Conservation (phyloP, 2,113 vertebrate species). For the Brachyhypopomus gauderio region DNA sequence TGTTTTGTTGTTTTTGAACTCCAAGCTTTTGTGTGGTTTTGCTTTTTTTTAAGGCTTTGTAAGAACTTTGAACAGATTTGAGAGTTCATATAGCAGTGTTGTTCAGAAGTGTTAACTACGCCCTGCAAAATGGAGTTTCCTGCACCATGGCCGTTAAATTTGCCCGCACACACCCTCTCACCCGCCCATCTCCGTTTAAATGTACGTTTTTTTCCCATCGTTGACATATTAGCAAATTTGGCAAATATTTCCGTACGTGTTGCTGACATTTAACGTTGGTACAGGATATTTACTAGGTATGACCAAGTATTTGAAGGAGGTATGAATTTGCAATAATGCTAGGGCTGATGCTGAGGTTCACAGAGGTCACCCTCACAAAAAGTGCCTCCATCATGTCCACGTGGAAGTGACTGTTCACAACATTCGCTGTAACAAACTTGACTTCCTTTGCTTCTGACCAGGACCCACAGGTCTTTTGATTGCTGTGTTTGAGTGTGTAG, state of each 20-base stretch:
- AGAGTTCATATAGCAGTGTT: slow-evolving; percentile 52
- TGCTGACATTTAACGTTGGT: background rate
- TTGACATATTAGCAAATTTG: background rate
- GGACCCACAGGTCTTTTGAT: background rate
- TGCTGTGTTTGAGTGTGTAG: background rate
- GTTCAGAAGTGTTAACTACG: slow-evolving; percentile 74
- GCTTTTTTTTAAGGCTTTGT: slow-evolving; percentile 49
- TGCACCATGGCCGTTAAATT: slow-evolving; percentile 58
- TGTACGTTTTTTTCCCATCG: background rate
- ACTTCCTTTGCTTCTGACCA: background rate
- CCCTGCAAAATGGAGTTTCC: slow-evolving; percentile 70
- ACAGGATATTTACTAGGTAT: no score
- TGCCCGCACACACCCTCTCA: slow-evolving; percentile 38
- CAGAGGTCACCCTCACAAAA: background rate
- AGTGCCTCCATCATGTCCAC: background rate
- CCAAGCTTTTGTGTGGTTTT: slow-evolving; percentile 51
- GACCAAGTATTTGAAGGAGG: background rate
- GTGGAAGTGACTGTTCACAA: background rate
- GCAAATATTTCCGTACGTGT: background rate
- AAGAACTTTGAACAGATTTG: slow-evolving; percentile 54
- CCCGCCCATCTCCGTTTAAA: background rate
- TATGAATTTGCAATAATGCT: background rate
- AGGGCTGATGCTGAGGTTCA: background rate
- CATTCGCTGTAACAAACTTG: background rate
- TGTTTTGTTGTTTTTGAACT: slow-evolving; percentile 41